A percentile compares a stretch with the other conserved stretches of the same genome.
Evolutionary conservation across 2,113 vertebrate species (phyloP).

Genomic region (Cariama cristata): DNA sequence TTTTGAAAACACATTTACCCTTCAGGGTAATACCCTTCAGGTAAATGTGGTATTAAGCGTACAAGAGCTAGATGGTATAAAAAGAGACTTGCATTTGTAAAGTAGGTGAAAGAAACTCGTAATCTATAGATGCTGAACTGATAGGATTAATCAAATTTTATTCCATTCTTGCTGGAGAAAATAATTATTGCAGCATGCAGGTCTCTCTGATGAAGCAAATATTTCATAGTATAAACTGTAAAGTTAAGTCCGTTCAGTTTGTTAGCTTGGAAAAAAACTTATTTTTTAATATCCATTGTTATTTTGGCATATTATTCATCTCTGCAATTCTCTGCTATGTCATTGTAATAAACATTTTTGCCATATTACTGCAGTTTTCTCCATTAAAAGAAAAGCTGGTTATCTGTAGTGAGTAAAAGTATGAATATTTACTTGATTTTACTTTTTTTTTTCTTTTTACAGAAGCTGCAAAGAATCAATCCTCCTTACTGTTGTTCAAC

Average conservation of each 20-base stretch:
- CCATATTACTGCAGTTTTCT: background rate
- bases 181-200: background rate
- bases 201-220: background rate
- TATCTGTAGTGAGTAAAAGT: background rate
- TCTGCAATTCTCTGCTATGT: background rate
- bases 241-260: background rate
- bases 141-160: background rate
- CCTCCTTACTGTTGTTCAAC: conserved; percentile 94
- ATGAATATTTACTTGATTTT: conserved; percentile 32
- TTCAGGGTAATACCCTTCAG: background rate
- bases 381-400: background rate
- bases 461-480: conserved; percentile 99
- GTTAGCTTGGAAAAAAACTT: background rate
- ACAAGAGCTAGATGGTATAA: background rate
- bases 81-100: background rate
- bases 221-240: background rate
- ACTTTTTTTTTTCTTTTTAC: conserved; percentile 68
- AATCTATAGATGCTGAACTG: background rate
- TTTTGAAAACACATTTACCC: background rate
- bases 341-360: conserved; percentile 29
- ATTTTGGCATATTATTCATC: conserved; percentile 6
- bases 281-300: background rate
- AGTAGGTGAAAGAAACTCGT: background rate
- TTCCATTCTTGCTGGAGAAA: background rate
- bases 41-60: background rate